phyloP scores from a whole-genome alignment of 1,140 invertebrate genomes.

The Drosophila paulistorum region DNA sequence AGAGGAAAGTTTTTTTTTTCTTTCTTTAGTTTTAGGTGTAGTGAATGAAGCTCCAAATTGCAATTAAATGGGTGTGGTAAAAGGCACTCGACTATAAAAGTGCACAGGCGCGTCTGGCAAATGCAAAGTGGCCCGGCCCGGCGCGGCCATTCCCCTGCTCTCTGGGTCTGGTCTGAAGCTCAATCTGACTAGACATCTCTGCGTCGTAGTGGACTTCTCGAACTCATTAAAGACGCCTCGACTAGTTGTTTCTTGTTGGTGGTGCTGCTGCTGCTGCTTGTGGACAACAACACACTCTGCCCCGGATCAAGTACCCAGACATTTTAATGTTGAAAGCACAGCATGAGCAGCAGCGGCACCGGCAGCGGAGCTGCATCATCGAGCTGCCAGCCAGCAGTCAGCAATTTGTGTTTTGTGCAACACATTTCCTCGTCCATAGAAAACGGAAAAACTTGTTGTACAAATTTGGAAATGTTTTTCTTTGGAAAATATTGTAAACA shows the following conservation, averaged over 20 bases:
- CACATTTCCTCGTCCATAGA: constrained; percentile 14
- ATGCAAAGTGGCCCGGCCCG: background rate
- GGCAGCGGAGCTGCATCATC: background rate
- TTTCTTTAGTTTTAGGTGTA: constrained; percentile 8
- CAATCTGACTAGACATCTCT: constrained; percentile 19
- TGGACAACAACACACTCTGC: constrained; percentile 22
- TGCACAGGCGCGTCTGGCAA: constrained; percentile 2
- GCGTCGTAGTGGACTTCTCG: constrained; percentile 25
- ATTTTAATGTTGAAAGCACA: constrained; percentile 48
- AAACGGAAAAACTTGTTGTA: constrained; percentile 5
- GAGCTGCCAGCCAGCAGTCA: constrained; percentile 7
- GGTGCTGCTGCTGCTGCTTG: too few species aligned
- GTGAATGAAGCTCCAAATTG: constrained; percentile 13
- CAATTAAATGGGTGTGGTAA: constrained; percentile 22
- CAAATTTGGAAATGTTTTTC: constrained; percentile 21
- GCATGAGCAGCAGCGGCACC: constrained; percentile 20
- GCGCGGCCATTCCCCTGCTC: background rate
- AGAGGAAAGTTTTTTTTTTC: background rate
- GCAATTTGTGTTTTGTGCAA: constrained; percentile 16
- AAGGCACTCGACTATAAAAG: constrained; percentile 25
- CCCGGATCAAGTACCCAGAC: constrained; percentile 50
- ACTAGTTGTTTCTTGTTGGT: constrained; percentile 8
- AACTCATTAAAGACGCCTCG: constrained; percentile 57
- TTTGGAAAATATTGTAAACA: constrained; percentile 11
- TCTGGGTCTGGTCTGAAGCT: constrained; percentile 19